A percentile compares a stretch with the other conserved stretches of the same genome.
Evolutionary conservation across 1,140 invertebrate genomes (phyloP).

Genomic region (Antheraea pernyi): DNA sequence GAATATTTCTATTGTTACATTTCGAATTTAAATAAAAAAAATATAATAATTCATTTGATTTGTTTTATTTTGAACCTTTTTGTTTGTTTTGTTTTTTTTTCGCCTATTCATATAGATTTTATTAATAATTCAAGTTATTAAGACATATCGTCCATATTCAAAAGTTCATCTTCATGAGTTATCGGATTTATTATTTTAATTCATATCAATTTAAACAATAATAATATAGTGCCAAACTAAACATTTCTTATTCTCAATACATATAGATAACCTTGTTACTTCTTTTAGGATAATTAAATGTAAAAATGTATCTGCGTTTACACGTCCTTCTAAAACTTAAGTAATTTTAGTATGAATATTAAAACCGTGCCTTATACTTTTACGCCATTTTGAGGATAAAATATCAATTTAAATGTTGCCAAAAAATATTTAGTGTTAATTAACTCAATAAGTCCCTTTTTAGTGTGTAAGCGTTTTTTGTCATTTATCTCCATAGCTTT

Average conservation of each 20-base stretch:
- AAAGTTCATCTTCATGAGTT: not conserved
- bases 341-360: slow-evolving; percentile 65
- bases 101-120: not conserved
- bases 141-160: not conserved
- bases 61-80: slow-evolving; percentile 61
- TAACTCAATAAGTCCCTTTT: not conserved
- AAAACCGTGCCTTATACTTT: slow-evolving; percentile 75
- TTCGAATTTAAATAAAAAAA: slow-evolving; percentile 73
- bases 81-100: slow-evolving; percentile 29
- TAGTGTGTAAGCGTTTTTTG: slow-evolving; percentile 22
- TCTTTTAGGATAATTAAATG: slow-evolving; percentile 11
- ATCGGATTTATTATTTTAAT: not conserved
- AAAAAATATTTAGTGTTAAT: slow-evolving; percentile 50
- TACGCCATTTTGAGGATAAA: slow-evolving; percentile 73
- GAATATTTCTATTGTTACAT: slow-evolving; percentile 68
- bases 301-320: slow-evolving; percentile 39
- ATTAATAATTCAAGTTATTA: not conserved
- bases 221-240: slow-evolving; percentile 20
- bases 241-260: not conserved
- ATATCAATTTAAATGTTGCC: slow-evolving; percentile 68
- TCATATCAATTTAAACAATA: not conserved
- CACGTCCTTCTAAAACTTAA: slow-evolving; percentile 64
- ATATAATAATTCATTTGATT: slow-evolving; percentile 65
- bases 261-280: slow-evolving; percentile 9
- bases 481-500: not conserved